phyloP scores from a whole-genome alignment of 2,113 vertebrate species.

The Noctilio leporinus region DNA sequence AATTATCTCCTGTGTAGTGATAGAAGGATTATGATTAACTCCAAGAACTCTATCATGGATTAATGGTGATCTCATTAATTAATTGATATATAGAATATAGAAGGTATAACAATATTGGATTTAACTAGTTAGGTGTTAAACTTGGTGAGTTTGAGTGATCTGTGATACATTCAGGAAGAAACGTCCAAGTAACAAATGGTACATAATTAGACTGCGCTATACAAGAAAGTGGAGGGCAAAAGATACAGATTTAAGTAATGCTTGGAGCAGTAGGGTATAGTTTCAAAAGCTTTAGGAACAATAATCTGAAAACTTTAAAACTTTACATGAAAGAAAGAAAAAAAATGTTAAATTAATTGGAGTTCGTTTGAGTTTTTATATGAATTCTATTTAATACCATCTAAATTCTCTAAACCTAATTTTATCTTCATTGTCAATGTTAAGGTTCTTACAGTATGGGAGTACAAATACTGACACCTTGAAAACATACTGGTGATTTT shows the following conservation, averaged over 20 bases:
- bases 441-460: background rate
- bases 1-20: background rate
- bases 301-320: background rate
- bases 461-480: background rate
- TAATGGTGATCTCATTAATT: background rate
- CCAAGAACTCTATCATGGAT: background rate
- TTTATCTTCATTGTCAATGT: background rate
- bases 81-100: background rate
- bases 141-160: background rate
- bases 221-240: background rate
- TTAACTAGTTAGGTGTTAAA: background rate
- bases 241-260: background rate
- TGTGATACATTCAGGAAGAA: background rate
- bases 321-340: background rate
- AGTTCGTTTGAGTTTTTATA: background rate
- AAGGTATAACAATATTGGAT: background rate
- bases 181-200: background rate
- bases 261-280: background rate
- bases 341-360: background rate
- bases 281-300: background rate
- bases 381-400: background rate
- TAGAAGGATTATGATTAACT: background rate
- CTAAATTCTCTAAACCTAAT: background rate
- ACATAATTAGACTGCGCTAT: background rate
- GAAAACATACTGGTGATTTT: background rate